Evolutionary conservation across 1,140 invertebrate species (phyloP).

Genomic region (Neotoxoptera formosana): DNA sequence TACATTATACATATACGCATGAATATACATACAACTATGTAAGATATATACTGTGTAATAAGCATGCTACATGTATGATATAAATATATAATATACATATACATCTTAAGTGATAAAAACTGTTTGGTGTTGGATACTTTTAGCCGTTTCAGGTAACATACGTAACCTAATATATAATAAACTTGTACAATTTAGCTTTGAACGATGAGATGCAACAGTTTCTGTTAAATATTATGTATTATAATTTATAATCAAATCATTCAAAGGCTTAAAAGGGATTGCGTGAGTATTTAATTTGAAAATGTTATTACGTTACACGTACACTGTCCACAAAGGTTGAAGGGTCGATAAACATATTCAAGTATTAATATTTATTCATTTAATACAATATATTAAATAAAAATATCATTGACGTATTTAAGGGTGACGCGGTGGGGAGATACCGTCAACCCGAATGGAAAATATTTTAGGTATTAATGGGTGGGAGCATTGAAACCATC

Average conservation of each 20-base stretch:
- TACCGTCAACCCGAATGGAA: neutral
- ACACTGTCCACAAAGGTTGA: neutral
- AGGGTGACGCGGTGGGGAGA: too few relatives aligned
- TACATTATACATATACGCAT: too few relatives aligned
- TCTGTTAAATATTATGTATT: neutral
- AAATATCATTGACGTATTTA: neutral
- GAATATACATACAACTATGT: too few relatives aligned
- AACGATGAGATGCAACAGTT: neutral
- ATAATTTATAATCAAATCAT: neutral
- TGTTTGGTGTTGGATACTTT: neutral
- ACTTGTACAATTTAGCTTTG: neutral
- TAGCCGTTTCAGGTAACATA: neutral
- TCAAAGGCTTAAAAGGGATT: neutral
- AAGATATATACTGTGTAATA: neutral
- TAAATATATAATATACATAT: neutral
- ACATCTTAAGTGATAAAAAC: neutral
- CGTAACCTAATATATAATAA: neutral
- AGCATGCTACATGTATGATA: neutral
- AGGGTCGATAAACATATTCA: neutral
- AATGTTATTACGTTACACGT: neutral
- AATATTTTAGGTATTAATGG: neutral
- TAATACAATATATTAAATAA: neutral
- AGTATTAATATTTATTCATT: neutral
- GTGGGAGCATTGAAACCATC: neutral
- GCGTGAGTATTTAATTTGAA: neutral